Conservation (phyloP, 2,113 vertebrate genomes). For the Herpetotheres cachinnans region DNA sequence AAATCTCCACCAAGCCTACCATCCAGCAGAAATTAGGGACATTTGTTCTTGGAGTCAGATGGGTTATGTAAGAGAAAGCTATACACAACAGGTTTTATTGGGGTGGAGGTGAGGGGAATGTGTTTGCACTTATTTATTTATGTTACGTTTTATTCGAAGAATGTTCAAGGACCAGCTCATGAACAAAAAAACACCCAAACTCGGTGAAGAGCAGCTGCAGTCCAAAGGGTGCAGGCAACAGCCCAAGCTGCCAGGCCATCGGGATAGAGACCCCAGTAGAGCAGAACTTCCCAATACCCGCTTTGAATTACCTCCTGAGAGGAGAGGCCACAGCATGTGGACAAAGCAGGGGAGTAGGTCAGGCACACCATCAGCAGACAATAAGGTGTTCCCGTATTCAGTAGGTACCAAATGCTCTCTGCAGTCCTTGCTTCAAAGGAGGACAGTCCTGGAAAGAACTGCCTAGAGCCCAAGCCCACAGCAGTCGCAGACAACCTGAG, state of each 20-base stretch:
- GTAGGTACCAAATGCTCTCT: not conserved
- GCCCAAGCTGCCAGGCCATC: not conserved
- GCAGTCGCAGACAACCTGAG: not conserved
- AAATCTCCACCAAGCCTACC: conserved; percentile 50
- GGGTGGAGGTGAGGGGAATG: not conserved
- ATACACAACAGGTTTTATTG: conserved; percentile 16
- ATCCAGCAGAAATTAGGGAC: conserved; percentile 50
- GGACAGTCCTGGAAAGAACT: not conserved
- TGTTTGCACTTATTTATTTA: conserved; percentile 18
- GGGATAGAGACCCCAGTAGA: not conserved
- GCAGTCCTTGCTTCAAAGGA: not conserved
- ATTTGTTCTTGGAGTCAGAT: conserved; percentile 47
- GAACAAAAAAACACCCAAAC: not conserved
- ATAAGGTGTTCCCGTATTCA: not conserved
- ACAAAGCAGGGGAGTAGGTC: not conserved
- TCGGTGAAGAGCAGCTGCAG: not conserved
- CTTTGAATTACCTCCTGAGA: not conserved
- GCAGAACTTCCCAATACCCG: not conserved
- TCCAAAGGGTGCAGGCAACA: not conserved
- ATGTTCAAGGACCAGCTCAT: not conserved
- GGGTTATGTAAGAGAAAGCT: conserved; percentile 4
- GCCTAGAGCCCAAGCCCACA: not conserved
- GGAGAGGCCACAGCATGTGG: not conserved
- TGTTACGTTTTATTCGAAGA: not conserved
- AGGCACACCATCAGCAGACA: not conserved